phyloP scores from a whole-genome alignment of 2,888 invertebrate species.

The Sinodicranocentrus sp. region DNA sequence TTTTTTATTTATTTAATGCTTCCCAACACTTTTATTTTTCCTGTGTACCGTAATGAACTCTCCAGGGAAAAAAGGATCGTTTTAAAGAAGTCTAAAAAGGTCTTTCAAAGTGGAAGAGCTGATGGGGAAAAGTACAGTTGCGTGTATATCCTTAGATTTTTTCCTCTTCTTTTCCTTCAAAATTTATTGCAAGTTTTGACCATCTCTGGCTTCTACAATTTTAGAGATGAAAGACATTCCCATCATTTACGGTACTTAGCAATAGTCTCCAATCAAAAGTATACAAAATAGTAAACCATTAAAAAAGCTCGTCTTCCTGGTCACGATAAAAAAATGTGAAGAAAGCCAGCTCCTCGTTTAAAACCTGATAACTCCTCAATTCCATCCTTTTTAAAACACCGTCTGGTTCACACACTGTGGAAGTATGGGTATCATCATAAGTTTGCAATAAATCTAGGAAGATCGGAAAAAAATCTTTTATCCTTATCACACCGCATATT shows the following conservation, averaged over 20 bases:
- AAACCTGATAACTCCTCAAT: background rate
- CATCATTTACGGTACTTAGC: slow-evolving; percentile 56
- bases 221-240: slow-evolving; percentile 37
- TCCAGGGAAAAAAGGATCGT: background rate
- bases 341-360: slow-evolving; percentile 37
- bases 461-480: slow-evolving; percentile 45
- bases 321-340: slow-evolving; percentile 61
- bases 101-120: background rate
- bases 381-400: too few species aligned
- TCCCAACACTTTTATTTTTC: slow-evolving; percentile 42
- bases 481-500: slow-evolving; percentile 23
- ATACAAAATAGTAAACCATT: slow-evolving; percentile 5
- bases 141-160: background rate
- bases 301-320: slow-evolving; percentile 4
- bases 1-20: slow-evolving; percentile 46
- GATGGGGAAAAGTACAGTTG: slow-evolving; percentile 4
- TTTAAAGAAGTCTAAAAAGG: slow-evolving; percentile 9
- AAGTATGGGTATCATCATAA: slow-evolving; percentile 65
- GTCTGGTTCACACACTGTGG: slow-evolving; percentile 19
- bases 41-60: slow-evolving; percentile 30
- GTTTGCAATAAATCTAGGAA: slow-evolving; percentile 75
- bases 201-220: slow-evolving; percentile 51
- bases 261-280: slow-evolving; percentile 10
- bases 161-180: slow-evolving; percentile 12
- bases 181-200: slow-evolving; percentile 62